phyloP scores from a whole-genome alignment of 2,113 vertebrate genomes.

The Neoarius graeffei region DNA sequence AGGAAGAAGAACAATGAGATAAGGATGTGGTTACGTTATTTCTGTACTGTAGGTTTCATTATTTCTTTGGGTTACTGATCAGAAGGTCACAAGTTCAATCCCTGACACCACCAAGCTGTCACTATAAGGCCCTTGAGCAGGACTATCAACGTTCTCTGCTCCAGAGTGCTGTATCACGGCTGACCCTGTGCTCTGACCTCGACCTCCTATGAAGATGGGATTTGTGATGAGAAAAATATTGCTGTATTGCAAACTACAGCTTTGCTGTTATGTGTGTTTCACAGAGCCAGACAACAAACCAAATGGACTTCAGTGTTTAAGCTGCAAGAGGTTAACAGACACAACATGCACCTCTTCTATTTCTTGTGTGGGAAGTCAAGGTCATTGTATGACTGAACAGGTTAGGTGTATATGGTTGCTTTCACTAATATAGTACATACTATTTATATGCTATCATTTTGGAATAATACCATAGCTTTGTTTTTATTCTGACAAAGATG shows the following conservation, averaged over 20 bases:
- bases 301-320: conserved; percentile 25
- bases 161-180: too few relatives aligned
- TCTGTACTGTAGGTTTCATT: not conserved
- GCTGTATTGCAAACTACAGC: too few relatives aligned
- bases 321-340: not conserved
- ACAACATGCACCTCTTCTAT: not conserved
- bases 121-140: too few relatives aligned
- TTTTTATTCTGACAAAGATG: not conserved
- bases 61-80: not conserved
- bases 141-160: too few relatives aligned
- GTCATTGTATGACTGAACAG: conserved; percentile 9
- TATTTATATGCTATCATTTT: not conserved
- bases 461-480: not conserved
- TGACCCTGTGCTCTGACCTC: too few relatives aligned
- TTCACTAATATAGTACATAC: not conserved
- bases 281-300: conserved; percentile 9
- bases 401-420: not conserved
- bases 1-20: not conserved
- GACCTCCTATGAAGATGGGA: too few relatives aligned
- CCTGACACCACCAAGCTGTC: too few relatives aligned
- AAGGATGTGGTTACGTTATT: not conserved
- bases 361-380: conserved; percentile 22
- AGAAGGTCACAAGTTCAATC: not conserved
- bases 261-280: not conserved
- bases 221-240: too few relatives aligned